Base-by-base conservation (phyloP, 2,113 vertebrate genomes). In the Brienomyrus brachyistius region DNA sequence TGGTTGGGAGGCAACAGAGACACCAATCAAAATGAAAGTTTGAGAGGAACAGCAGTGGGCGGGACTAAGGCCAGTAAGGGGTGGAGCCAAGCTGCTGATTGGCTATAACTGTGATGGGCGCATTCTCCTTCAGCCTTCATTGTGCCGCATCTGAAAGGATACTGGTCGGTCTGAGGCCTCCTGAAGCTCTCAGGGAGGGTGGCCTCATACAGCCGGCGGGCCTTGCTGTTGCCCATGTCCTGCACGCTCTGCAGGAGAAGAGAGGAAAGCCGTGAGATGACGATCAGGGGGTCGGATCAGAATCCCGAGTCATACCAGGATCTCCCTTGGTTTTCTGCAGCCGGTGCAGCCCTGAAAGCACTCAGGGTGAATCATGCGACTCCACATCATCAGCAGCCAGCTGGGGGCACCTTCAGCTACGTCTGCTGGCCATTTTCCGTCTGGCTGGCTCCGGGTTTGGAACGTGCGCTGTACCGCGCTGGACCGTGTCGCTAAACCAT, bases 81-180 rank as follows among this genome's bases (percentile, higher is more conserved):
- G 31, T 4, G 74, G 74, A 19, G 74, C 15, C 74, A 80, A 80
- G 17, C 35, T 19, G 35, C 74, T 80, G 74, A 80, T 80, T 40
- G 5, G 74, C 35, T 80, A 43, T 43, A 40, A 80, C 2, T 80
- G 35, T 80, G 35, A 80, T 3, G 13, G 74, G 35, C 35, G 35
- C n/a, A 56, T 50, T 48, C 82, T 84, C 21, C 40, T 47, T n/a
- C 21, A 21, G 15, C 8, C 47, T 23, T 47, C 35, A 47, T 84
- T 47, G 8, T n/a, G 40, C 11, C 31, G 9, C 45, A 40, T 51
- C 82, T 90, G 91, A 93, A 94, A 98, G 97, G 98, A 99, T 99
- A 99, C 98, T 99, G 98, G 94, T 99, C 98, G 31, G 98, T 98
- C 93, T 99, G 98, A 91, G 98, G 98, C 92, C 98, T 97, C 95